phyloP scores from a whole-genome alignment of 1,140 invertebrate genomes.

The Papilio helenus region DNA sequence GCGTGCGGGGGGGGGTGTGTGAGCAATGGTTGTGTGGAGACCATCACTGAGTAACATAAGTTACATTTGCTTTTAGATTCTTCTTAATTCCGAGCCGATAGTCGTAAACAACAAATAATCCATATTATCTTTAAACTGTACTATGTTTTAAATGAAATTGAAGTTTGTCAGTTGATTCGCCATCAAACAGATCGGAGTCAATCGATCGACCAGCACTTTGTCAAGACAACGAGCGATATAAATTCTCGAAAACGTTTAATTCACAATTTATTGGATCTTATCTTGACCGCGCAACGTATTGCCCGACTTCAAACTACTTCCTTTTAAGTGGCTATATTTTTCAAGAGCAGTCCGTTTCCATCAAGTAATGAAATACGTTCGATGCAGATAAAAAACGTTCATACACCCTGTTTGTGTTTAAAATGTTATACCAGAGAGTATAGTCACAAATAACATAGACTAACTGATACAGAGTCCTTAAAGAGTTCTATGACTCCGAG shows the following conservation, averaged over 20 bases:
- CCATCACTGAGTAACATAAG: background rate
- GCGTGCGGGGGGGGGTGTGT: conserved; percentile 45
- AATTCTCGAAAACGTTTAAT: conserved; percentile 17
- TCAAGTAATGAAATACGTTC: conserved; percentile 10
- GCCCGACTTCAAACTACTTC: conserved; percentile 17
- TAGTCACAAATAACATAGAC: too few relatives aligned
- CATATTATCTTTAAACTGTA: too few relatives aligned
- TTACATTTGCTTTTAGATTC: too few relatives aligned
- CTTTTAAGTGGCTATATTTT: conserved; percentile 26
- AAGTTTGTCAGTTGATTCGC: background rate
- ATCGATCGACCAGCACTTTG: conserved; percentile 2
- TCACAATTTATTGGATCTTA: conserved; percentile 36
- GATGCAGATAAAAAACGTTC: background rate
- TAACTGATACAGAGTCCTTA: too few relatives aligned
- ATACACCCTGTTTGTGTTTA: background rate
- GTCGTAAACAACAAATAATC: too few relatives aligned
- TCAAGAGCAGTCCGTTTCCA: conserved; percentile 11
- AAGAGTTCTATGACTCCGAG: too few relatives aligned
- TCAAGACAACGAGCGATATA: conserved; percentile 8
- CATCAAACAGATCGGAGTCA: conserved; percentile 6
- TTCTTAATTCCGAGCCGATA: too few relatives aligned
- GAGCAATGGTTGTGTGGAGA: conserved; percentile 60
- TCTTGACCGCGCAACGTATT: conserved; percentile 26
- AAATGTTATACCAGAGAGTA: too few relatives aligned
- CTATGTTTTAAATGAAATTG: background rate